A percentile compares a stretch with the other conserved stretches of the same genome.
phyloP scores from a whole-genome alignment of 2,113 vertebrate species.

The Rhinopithecus roxellana region DNA sequence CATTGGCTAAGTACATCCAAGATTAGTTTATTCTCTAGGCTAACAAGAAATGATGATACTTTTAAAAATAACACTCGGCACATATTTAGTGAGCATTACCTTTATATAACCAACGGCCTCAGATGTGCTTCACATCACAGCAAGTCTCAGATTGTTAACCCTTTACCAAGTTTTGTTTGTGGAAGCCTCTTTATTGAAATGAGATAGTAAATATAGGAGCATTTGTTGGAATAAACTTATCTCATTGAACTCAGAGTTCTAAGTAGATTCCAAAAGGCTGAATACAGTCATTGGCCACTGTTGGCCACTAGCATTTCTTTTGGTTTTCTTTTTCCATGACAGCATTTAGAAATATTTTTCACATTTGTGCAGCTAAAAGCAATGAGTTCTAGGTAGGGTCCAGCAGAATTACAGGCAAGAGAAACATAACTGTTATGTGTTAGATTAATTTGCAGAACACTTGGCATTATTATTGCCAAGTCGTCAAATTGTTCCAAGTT shows the following conservation, averaged over 20 bases:
- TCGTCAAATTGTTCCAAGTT: constrained; percentile 92
- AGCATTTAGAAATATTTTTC: constrained; percentile 82
- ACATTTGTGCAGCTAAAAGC: constrained; percentile 78
- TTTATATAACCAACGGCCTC: constrained; percentile 71
- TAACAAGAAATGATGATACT: constrained; percentile 81
- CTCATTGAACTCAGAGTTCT: constrained; percentile 79
- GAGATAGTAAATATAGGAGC: constrained; percentile 52
- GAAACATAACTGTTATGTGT: constrained; percentile 85
- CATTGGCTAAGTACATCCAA: constrained; percentile 80
- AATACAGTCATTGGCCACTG: constrained; percentile 75
- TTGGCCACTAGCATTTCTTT: constrained; percentile 74
- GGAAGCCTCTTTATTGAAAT: constrained; percentile 67
- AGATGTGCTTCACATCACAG: constrained; percentile 70
- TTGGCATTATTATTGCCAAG: constrained; percentile 91
- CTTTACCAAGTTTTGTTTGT: constrained; percentile 75
- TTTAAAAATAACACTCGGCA: constrained; percentile 76
- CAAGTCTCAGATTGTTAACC: constrained; percentile 74
- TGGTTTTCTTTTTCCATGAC: constrained; percentile 68
- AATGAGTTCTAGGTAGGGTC: constrained; percentile 66
- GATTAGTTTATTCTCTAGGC: constrained; percentile 83
- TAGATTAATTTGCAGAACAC: constrained; percentile 91
- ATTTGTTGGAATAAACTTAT: constrained; percentile 81
- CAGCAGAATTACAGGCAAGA: constrained; percentile 82
- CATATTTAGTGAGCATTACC: constrained; percentile 66
- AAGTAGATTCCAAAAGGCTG: constrained; percentile 78